Percentiles rank a stretch among this genome's conserved stretches.
These are phyloP conservation scores for Halcyon smyrnensis DNA, from an alignment of 2,797 vertebrate species.

Conservation along the genomic window DNA sequence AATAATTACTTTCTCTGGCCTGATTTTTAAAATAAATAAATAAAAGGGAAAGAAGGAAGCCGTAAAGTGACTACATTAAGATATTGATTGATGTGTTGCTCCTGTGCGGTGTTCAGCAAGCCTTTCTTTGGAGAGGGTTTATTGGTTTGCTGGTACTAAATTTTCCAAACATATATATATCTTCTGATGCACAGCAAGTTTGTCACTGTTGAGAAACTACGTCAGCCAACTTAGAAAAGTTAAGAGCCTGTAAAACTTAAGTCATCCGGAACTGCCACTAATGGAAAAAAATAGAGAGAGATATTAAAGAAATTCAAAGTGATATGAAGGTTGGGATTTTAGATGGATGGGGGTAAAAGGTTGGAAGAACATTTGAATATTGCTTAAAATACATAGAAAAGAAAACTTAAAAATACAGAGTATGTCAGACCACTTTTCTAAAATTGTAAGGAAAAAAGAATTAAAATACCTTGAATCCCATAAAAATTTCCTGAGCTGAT, in stretches of 20 bases:
- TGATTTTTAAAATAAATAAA: conserved; percentile 5
- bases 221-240: conserved; percentile 67
- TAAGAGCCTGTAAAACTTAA: conserved; percentile 69
- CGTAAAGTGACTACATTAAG: conserved; percentile 53
- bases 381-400: not conserved
- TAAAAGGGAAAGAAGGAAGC: conserved; percentile 5
- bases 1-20: not conserved
- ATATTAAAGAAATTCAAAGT: conserved; percentile 63
- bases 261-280: conserved; percentile 67
- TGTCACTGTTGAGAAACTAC: conserved; percentile 64
- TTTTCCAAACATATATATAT: conserved; percentile 62
- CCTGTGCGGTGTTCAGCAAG: not conserved
- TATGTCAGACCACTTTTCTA: not conserved
- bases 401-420: not conserved
- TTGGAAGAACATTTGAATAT: not conserved
- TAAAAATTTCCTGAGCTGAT: not conserved
- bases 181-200: conserved; percentile 57
- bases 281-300: conserved; percentile 46
- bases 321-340: conserved; percentile 52
- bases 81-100: conserved; percentile 60
- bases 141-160: conserved; percentile 63
- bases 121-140: conserved; percentile 53
- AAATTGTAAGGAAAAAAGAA: not conserved
- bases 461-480: not conserved
- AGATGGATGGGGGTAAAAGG: conserved; percentile 7